phyloP scores from a whole-genome alignment of 2,888 invertebrate genomes.

The Euplexia lucipara region DNA sequence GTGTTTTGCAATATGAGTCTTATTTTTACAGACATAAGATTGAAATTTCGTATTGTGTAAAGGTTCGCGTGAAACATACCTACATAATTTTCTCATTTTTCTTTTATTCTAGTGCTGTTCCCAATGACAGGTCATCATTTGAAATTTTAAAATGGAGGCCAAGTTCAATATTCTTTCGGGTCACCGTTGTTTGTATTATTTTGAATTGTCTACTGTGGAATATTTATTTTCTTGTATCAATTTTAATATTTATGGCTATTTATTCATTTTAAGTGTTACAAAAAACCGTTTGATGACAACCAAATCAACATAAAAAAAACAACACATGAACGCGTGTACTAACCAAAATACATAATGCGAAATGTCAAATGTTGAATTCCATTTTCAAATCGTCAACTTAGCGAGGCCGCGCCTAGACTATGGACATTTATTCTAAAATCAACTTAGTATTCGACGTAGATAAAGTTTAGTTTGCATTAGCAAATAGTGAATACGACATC shows the following conservation, averaged over 20 bases:
- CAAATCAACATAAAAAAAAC: conserved; percentile 38
- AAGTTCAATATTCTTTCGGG: conserved; percentile 40
- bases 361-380: conserved; percentile 78
- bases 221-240: too few species aligned
- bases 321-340: conserved; percentile 39
- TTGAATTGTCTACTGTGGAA: not conserved
- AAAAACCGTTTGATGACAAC: conserved; percentile 18
- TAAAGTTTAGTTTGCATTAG: conserved; percentile 40
- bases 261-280: not conserved
- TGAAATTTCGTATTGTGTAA: not conserved
- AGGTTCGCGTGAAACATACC: conserved; percentile 5
- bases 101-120: conserved; percentile 23
- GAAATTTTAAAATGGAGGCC: conserved; percentile 34
- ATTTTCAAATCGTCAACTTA: conserved; percentile 74
- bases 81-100: conserved; percentile 42
- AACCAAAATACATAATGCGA: conserved; percentile 63
- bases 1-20: conserved; percentile 20
- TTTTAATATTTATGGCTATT: not conserved
- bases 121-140: conserved; percentile 27
- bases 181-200: conserved; percentile 22
- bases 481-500: conserved; percentile 54
- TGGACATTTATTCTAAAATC: conserved; percentile 23
- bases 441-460: not conserved
- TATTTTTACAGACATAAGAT: conserved; percentile 5
- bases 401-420: conserved; percentile 63